Evolutionary conservation across 2,113 vertebrate species (phyloP).

Genomic region (Nothobranchius kuhntae): DNA sequence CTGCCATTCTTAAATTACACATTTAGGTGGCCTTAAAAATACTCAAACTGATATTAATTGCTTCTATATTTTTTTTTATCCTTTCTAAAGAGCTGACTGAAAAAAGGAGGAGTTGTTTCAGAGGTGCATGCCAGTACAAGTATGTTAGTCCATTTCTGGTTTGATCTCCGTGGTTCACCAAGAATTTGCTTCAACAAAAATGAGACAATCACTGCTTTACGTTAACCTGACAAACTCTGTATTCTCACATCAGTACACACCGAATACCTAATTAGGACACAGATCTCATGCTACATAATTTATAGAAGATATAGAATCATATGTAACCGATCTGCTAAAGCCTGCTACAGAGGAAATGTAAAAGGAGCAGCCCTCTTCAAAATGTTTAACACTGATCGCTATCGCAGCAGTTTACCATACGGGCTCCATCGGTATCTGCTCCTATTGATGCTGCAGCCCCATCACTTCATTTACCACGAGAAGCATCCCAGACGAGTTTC

Average conservation of each 20-base stretch:
- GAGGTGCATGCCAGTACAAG: too few species aligned
- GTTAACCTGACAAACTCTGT: not conserved
- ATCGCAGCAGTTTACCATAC: constrained; percentile 10
- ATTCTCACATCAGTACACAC: constrained; percentile 1
- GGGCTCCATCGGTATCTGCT: constrained; percentile 16
- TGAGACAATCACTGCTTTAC: not conserved
- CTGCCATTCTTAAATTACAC: too few species aligned
- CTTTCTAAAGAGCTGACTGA: too few species aligned
- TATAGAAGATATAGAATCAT: not conserved
- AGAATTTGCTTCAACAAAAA: constrained; percentile 13
- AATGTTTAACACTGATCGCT: constrained; percentile 2
- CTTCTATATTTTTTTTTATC: too few species aligned
- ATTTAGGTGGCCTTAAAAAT: too few species aligned
- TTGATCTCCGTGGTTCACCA: not conserved
- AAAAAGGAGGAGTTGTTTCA: too few species aligned
- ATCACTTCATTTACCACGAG: constrained; percentile 67
- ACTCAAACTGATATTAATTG: too few species aligned
- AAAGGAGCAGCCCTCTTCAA: not conserved
- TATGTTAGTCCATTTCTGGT: not conserved
- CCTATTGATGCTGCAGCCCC: constrained; percentile 46
- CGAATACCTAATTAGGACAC: constrained; percentile 10
- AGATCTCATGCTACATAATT: constrained; percentile 1
- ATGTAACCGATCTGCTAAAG: not conserved
- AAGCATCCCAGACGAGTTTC: constrained; percentile 42
- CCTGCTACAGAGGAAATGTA: not conserved